A percentile compares a stretch with the other conserved stretches of the same genome.
Evolutionary conservation across 2,113 vertebrate species (phyloP).

Genomic region (Diadophis punctatus): DNA sequence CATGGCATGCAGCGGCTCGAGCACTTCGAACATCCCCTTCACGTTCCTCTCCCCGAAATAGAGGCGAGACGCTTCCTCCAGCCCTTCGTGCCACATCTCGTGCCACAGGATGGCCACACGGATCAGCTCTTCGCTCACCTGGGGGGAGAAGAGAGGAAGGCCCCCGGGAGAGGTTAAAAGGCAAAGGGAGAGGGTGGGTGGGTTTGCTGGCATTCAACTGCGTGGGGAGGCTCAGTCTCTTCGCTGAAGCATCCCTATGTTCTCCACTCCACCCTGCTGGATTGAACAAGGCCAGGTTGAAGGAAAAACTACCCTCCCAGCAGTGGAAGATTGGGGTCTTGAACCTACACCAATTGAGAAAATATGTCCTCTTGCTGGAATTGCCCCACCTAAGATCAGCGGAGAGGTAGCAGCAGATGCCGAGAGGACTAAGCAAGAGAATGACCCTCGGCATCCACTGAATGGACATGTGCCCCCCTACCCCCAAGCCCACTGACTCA

Average conservation of each 20-base stretch:
- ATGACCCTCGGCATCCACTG: too few relatives aligned
- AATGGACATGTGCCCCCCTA: too few relatives aligned
- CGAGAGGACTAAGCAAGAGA: too few relatives aligned
- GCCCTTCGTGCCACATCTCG: slow-evolving; percentile 98
- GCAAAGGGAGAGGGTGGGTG: neutral
- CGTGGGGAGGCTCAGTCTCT: neutral
- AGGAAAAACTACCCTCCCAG: neutral
- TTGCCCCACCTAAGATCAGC: too few relatives aligned
- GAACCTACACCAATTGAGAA: too few relatives aligned
- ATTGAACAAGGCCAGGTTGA: neutral
- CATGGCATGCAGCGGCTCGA: slow-evolving; percentile 97
- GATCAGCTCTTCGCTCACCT: slow-evolving; percentile 98
- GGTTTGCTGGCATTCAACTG: neutral
- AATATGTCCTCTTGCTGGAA: too few relatives aligned
- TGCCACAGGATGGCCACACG: slow-evolving; percentile 98
- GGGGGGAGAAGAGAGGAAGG: neutral
- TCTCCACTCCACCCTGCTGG: neutral
- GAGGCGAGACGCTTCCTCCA: slow-evolving; percentile 93
- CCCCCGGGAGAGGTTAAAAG: neutral
- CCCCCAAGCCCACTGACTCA: too few relatives aligned
- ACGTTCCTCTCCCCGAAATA: slow-evolving; percentile 98
- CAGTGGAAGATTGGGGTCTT: neutral
- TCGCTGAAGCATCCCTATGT: neutral
- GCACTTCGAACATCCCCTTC: slow-evolving; percentile 97
- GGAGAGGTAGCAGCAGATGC: too few relatives aligned